Percentiles rank a stretch among this genome's conserved stretches.
These are phyloP conservation scores for Tillus elongatus DNA, from an alignment of 2,888 invertebrate genomes.

Conservation along the genomic window DNA sequence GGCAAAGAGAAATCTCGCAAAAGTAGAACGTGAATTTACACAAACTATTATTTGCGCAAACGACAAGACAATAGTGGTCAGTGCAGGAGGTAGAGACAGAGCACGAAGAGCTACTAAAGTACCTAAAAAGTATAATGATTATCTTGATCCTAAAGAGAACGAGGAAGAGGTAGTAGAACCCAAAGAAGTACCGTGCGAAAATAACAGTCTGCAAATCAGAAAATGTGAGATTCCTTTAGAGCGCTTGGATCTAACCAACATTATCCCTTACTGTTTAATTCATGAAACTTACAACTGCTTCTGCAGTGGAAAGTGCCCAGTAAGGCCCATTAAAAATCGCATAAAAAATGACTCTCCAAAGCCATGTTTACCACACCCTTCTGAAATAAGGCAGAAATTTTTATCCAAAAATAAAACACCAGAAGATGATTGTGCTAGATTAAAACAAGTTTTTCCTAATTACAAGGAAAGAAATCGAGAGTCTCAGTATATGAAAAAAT, in stretches of 20 bases:
- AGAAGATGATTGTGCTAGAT: too few species aligned
- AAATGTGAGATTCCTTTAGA: too few species aligned
- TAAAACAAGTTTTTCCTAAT: too few species aligned
- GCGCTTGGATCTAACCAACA: slow-evolving; percentile 29
- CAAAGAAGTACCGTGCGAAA: not conserved
- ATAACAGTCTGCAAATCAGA: too few species aligned
- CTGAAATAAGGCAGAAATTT: too few species aligned
- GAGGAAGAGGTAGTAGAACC: slow-evolving; percentile 6
- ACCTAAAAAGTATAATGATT: slow-evolving; percentile 54
- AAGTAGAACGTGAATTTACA: slow-evolving; percentile 62
- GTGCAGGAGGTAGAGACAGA: slow-evolving; percentile 44
- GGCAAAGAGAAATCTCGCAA: slow-evolving; percentile 50
- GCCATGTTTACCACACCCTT: too few species aligned
- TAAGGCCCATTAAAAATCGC: too few species aligned
- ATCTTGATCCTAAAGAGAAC: slow-evolving; percentile 32
- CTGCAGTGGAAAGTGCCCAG: slow-evolving; percentile 51
- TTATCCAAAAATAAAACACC: too few species aligned
- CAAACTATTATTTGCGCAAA: slow-evolving; percentile 60
- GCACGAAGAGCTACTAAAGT: slow-evolving; percentile 50
- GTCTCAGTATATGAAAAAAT: too few species aligned
- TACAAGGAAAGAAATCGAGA: too few species aligned
- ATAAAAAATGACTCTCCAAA: too few species aligned
- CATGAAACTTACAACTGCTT: slow-evolving; percentile 59
- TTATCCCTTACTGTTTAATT: slow-evolving; percentile 57
- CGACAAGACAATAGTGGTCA: slow-evolving; percentile 56